These are phyloP conservation scores for Meda fulgida DNA, from an alignment of 2,797 vertebrate genomes.

Conservation along the genomic window DNA sequence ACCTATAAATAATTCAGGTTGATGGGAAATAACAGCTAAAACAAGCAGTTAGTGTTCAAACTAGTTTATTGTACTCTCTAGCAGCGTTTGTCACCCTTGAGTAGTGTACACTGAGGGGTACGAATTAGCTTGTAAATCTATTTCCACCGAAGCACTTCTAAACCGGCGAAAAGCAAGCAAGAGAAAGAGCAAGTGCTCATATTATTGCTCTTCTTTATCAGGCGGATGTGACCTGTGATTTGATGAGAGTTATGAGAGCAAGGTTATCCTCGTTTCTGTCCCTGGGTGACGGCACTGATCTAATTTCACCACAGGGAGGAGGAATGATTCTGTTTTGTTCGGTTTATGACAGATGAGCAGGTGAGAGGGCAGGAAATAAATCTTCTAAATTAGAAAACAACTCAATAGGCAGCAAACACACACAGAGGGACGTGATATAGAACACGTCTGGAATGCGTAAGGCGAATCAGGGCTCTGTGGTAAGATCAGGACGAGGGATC, in stretches of 20 bases:
- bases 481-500: neutral
- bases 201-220: conserved; percentile 31
- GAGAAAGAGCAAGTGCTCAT: neutral
- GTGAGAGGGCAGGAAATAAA: conserved; percentile 39
- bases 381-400: conserved; percentile 38
- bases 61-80: conserved; percentile 4
- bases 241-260: conserved; percentile 27
- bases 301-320: conserved; percentile 22
- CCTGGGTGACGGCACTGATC: conserved; percentile 3
- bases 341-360: conserved; percentile 25
- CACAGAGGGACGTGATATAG: conserved; percentile 2
- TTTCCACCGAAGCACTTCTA: neutral
- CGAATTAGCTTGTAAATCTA: neutral
- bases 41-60: neutral
- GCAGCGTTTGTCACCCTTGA: neutral
- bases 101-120: conserved; percentile 3
- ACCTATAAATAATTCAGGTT: conserved; percentile 15
- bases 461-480: neutral
- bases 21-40: neutral
- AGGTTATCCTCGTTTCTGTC: conserved; percentile 23
- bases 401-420: neutral
- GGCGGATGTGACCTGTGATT: conserved; percentile 32
- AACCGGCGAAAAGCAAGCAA: neutral
- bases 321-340: conserved; percentile 25
- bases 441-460: neutral